Evolutionary conservation across 2,113 vertebrate genomes (phyloP), one percentile per base, ranked within the genome.

Genomic region (Tympanuchus pallidicinctus): DNA sequence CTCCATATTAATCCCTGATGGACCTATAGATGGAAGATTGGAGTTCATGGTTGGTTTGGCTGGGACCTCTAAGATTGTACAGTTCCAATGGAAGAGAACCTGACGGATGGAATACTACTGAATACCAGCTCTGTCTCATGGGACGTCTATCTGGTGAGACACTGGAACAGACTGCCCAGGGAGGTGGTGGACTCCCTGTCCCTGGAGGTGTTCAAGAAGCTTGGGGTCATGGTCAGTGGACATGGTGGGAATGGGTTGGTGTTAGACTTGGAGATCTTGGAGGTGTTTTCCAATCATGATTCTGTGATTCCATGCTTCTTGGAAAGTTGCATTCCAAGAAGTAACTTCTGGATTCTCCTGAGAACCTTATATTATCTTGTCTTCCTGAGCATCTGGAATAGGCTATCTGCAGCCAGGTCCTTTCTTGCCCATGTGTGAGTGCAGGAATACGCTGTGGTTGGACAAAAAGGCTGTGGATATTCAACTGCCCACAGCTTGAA

Each of bases 401-500:
- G 4, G 8, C 59, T 71, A 3, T 36, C 40, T 66, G n/a, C 30
- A 28, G 12, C 5, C 43, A 42, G 12, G 4, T 9, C 30, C 43
- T 61, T 82, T 30, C 13, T 17, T 0, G 8, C 20, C 20, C 2
- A 0, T n/a, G 30, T 30, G 71, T 4, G 30, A 72, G 5, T 14
- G 22, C 1, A 17, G 45, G 66, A 72, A 72, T 28, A 1, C 36
- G 20, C 43, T 7, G 0, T 10, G 27, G 11, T 14, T 25, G n/a
- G 43, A 43, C 19, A 59, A 71, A 24, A 47, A 40, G 15, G 32
- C 24, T 69, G 36, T 22, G 52, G 56, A 60, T 32, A 7, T 66
- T 30, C 3, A 8, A 4, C 18, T 48, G 15, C 12, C 42, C 10
- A 3, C 4, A 18, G 3, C 25, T 38, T 48, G 64, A 25, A 36